A percentile compares a stretch with the other conserved stretches of the same genome.
Conservation (phyloP, 1,140 invertebrate genomes). For the Listronotus bonariensis region DNA sequence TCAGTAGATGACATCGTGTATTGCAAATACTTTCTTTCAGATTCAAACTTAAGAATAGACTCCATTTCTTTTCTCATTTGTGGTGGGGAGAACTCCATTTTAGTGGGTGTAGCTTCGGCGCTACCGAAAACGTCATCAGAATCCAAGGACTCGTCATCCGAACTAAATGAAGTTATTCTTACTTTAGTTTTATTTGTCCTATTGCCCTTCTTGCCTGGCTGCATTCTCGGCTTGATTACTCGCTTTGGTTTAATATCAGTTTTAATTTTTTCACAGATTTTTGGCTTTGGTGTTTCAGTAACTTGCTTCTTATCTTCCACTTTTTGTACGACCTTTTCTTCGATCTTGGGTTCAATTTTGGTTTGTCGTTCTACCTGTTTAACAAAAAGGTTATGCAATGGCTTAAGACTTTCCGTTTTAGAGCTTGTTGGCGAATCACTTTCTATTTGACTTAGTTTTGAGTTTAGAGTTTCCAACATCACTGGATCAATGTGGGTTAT, state of each 20-base stretch:
- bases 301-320: constrained; percentile 38
- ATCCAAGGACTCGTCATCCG: constrained; percentile 72
- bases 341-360: constrained; percentile 40
- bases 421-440: constrained; percentile 72
- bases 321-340: constrained; percentile 34
- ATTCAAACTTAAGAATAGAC: constrained; percentile 69
- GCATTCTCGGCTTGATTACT: constrained; percentile 60
- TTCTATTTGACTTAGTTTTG: constrained; percentile 73
- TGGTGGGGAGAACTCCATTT: constrained; percentile 70
- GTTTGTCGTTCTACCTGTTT: constrained; percentile 57
- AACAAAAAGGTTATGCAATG: constrained; percentile 58
- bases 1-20: constrained; percentile 75
- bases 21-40: constrained; percentile 69
- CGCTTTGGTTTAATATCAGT: constrained; percentile 59
- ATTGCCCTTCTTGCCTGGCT: constrained; percentile 60
- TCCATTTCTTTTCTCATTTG: constrained; percentile 73
- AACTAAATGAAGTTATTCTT: constrained; percentile 71
- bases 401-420: constrained; percentile 68
- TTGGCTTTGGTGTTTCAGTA: constrained; percentile 39
- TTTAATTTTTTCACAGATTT: constrained; percentile 58
- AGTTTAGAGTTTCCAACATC: constrained; percentile 68
- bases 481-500: constrained; percentile 70
- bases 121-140: constrained; percentile 74
- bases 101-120: constrained; percentile 68
- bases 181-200: constrained; percentile 67